A percentile compares a stretch with the other conserved stretches of the same genome.
These are phyloP conservation scores for Cydia pomonella DNA, from an alignment of 1,140 invertebrate genomes.

Conservation along the genomic window DNA sequence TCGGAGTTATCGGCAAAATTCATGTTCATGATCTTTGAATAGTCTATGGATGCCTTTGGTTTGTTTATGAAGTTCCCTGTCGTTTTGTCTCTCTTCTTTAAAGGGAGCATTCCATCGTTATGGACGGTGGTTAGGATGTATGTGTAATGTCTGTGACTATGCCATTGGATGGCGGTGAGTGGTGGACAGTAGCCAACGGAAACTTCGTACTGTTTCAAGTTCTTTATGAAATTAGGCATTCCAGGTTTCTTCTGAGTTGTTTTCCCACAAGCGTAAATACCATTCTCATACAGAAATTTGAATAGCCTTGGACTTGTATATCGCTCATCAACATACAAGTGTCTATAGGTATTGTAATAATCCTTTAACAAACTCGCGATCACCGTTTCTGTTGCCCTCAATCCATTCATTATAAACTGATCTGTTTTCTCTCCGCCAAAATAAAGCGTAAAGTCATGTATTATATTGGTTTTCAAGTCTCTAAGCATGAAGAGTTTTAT, in stretches of 20 bases:
- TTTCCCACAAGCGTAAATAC: slow-evolving; percentile 16
- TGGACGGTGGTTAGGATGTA: slow-evolving; percentile 16
- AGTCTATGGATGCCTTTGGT: slow-evolving; percentile 29
- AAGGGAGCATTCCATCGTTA: background rate
- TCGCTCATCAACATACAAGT: slow-evolving; percentile 17
- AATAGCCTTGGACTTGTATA: slow-evolving; percentile 22
- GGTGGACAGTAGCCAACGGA: slow-evolving; percentile 17
- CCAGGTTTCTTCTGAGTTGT: slow-evolving; percentile 4
- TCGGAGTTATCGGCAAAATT: slow-evolving; percentile 22
- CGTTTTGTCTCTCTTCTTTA: slow-evolving; percentile 2
- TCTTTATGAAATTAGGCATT: slow-evolving; percentile 12
- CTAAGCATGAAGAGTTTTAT: slow-evolving; percentile 5
- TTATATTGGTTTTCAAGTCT: slow-evolving; percentile 14
- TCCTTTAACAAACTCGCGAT: background rate
- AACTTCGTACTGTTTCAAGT: background rate
- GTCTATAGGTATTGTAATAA: slow-evolving; percentile 16
- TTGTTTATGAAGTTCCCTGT: slow-evolving; percentile 17
- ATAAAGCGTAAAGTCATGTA: slow-evolving; percentile 24
- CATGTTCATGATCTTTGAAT: slow-evolving; percentile 19
- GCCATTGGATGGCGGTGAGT: slow-evolving; percentile 16
- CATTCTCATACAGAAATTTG: slow-evolving; percentile 23
- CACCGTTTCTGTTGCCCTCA: slow-evolving; percentile 11
- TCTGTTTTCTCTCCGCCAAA: slow-evolving; percentile 14
- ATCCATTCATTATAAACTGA: slow-evolving; percentile 8
- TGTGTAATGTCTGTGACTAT: slow-evolving; percentile 10